Evolutionary conservation across 2,113 vertebrate species (phyloP), one percentile per base, ranked within the genome.

Genomic region (Hydrolagus affinis): DNA sequence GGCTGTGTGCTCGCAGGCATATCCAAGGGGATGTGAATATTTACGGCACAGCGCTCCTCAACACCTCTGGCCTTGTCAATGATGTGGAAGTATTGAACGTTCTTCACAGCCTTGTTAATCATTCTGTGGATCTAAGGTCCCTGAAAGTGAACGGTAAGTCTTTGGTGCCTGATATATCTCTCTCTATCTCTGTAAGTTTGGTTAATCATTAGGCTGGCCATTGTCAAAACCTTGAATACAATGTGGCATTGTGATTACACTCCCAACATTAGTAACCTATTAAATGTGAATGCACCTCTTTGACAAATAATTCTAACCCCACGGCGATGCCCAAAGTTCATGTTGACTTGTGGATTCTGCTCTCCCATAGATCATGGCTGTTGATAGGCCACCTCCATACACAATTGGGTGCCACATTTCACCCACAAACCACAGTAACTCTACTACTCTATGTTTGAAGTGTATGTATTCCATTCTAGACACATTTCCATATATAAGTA

Each of bases 101-200:
- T 3, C 56, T 92, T 76, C 72, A 1, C 0, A 0, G 28, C 0
- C 89, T 91, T 0, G 19, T 28, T 0, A 70, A 9, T 17, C 69
- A 23, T 56, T 69, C 83, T 0, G 23, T 87, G 85, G 89, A 89
- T 57, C 68, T 91, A 72, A 86, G 8, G 0, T 89, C 89, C 0
- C 85, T 91, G 1, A 86, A 0, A 0, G 86, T 90, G 86, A 85
- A 89, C 85, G 89, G 90, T 91, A n/a, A 88, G 90, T 86, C 19
- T 0, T 10, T 9, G 68, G 28, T 59, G 3, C 14, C 15, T 11
- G 17, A 75, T 75, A 12, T 17, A 11, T 6, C 9, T 44, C 44
- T 44, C 44, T 6, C 6, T 44, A 44, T 44, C 44, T 44, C 6
- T 1, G 44, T 56, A 57, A 23, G 2, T 56, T 44, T 76, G 44